A percentile compares a stretch with the other conserved stretches of the same genome.
Evolutionary conservation across 2,113 vertebrate species (phyloP).

Genomic region (Chloroceryle aenea): DNA sequence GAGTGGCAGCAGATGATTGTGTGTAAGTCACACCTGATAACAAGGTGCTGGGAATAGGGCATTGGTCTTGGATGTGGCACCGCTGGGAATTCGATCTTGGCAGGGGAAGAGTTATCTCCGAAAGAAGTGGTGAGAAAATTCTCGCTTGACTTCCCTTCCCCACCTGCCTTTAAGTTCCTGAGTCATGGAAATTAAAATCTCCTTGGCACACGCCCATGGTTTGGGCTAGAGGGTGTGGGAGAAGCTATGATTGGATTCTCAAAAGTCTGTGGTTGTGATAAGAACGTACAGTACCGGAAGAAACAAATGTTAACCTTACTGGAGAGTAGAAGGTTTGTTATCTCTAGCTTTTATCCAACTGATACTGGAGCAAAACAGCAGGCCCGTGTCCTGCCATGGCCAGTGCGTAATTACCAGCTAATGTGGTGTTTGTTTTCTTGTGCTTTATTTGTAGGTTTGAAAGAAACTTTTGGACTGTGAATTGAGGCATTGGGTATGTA

Average conservation of each 20-base stretch:
- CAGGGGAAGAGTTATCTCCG: conserved; percentile 17
- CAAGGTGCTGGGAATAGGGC: neutral
- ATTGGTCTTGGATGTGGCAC: neutral
- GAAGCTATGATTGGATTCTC: conserved; percentile 61
- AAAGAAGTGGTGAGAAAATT: conserved; percentile 59
- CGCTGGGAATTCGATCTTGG: neutral
- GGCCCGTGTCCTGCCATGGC: conserved; percentile 20
- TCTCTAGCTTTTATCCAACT: conserved; percentile 66
- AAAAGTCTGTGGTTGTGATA: conserved; percentile 67
- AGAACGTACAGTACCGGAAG: conserved; percentile 66
- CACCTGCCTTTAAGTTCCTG: conserved; percentile 62
- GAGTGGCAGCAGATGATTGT: neutral
- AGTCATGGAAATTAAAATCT: conserved; percentile 71
- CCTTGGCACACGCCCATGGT: conserved; percentile 63
- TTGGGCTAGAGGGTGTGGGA: conserved; percentile 63
- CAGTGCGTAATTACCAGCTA: conserved; percentile 51
- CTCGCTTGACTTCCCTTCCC: conserved; percentile 60
- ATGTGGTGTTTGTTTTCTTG: conserved; percentile 57
- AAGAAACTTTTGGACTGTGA: conserved; percentile 80
- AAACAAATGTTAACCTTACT: conserved; percentile 70
- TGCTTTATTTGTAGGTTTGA: conserved; percentile 76
- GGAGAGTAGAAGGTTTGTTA: conserved; percentile 69
- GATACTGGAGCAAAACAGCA: conserved; percentile 59
- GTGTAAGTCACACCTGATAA: conserved; percentile 20
- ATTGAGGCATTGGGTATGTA: conserved; percentile 79